Base-by-base conservation (phyloP, 2,888 invertebrate species). In the Catonia carolina region DNA sequence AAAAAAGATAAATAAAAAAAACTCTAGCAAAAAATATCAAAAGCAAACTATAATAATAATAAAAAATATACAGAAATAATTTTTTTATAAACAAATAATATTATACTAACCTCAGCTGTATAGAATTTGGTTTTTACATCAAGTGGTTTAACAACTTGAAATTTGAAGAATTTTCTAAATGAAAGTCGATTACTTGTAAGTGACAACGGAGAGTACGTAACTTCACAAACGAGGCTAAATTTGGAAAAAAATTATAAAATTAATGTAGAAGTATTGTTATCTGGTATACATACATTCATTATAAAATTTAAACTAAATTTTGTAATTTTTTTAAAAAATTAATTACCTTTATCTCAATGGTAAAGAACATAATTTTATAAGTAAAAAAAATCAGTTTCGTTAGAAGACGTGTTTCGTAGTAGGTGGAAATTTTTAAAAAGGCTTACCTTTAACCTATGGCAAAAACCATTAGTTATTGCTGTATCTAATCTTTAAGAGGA, bases 101-200 rank as follows among this genome's bases (percentile, higher is more conserved):
- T 20, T 2, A 12, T 27, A 55, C 67, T 68, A 72, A 83, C 83
- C 77, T 84, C 96, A 1, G 94, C 91, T 78, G 94, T 96, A 71
- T 93, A 97, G 74, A 98, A 93, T 72, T 98, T 97, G 0, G 98
- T 98, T 76, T 97, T 96, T 0, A 99, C 96, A 79, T 99, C 98
- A 48, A 99, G 76, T 2, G 98, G 98, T 71, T 98, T 98, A 68
- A 95, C 80, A 0, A 99, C 98, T 81, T 93, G 86, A 73, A 99
- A 98, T 75, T 97, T 98, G 73, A 98, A 99, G 73, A 95, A 97
- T 73, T 98, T 98, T 64, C 95, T 81, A 69, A 98, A 93, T 61
- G 90, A 89, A 70, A 89, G 59, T 81, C 79, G 49, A 33, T 64
- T 62, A 57, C 63, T 62, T 18, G 64, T 60, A 17, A 62, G 42